Evolutionary conservation across 1,140 invertebrate genomes (phyloP), one percentile per base, ranked within the genome.

Genomic region (Paracyclopina nana): DNA sequence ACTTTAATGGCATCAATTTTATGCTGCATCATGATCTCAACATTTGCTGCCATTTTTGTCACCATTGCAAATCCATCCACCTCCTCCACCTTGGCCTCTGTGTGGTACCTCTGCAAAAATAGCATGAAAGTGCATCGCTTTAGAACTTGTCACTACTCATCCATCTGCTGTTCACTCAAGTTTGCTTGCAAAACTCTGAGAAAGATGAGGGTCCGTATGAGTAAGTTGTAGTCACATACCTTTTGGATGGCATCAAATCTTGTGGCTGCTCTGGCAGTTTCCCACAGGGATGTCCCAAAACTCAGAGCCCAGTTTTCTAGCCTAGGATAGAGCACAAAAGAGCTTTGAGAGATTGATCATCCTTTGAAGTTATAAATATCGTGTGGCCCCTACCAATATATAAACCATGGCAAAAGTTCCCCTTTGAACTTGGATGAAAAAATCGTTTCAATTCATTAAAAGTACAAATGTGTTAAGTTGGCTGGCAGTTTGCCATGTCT

Each of bases 11-110:
- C 79, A 60, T 81, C 81, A 64, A 80, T 82, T 66, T 84, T 85
- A 63, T 84, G 83, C 61, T 83, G 80, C 78, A 85, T 81, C 72
- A 84, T 80, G 61, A 84, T 85, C 61, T 84, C 82, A 18, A 85
- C 80, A 66, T 84, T 81, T 0, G 70, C 71, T 2, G 81, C 80
- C 69, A 85, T 76, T 65, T 85, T 80, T 40, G 80, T 70, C 40
- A 84, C 77, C 22, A 85, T 64, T 27, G 82, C 68, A 30, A 85
- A 68, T n/a, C 82, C 82, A 60, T 86, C 81, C 61, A 83, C 82
- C 55, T 75, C 73, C 9, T 70, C 69, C 34, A 84, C 75, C 54
- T 75, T 71, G 28, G 77, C 72, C 51, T 79, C 76, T 58, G 77
- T 74, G 57, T 77, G 74, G 63, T 81, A 85, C 72, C 79, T 82